Evolutionary conservation across 2,113 vertebrate species (phyloP).

Genomic region (Megaceryle torquata): DNA sequence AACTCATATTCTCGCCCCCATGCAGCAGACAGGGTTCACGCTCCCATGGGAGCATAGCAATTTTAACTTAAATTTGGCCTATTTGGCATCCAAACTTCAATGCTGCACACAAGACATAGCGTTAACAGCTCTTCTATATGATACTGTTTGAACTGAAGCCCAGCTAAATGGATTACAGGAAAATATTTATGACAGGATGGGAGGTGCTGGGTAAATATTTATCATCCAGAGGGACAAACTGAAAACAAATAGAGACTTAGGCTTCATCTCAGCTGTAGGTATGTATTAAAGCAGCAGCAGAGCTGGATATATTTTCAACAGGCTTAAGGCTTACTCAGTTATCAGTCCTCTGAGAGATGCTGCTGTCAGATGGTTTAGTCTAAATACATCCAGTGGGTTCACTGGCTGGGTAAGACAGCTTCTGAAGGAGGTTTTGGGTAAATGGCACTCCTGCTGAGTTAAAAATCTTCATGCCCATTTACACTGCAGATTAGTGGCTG

Average conservation of each 20-base stretch:
- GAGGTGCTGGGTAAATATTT: neutral
- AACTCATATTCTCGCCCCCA: neutral
- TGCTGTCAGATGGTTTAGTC: neutral
- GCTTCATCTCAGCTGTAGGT: neutral
- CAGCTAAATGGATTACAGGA: neutral
- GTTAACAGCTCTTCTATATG: neutral
- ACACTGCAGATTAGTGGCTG: neutral
- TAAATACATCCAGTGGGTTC: neutral
- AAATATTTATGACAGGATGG: neutral
- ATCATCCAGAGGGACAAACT: neutral
- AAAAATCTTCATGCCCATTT: neutral
- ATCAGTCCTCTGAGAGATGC: neutral
- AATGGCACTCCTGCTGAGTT: neutral
- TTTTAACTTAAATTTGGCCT: neutral
- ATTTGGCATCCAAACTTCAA: neutral
- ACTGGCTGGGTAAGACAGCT: neutral
- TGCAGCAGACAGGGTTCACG: accelerated
- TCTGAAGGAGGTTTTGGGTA: neutral
- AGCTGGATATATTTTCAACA: neutral
- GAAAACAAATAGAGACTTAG: neutral
- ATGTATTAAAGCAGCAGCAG: neutral
- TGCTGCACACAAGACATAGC: neutral
- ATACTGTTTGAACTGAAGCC: neutral
- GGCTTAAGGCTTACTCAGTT: neutral
- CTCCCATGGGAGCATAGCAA: neutral